phyloP scores from a whole-genome alignment of 2,113 vertebrate genomes.

The Brachyistius frenatus region DNA sequence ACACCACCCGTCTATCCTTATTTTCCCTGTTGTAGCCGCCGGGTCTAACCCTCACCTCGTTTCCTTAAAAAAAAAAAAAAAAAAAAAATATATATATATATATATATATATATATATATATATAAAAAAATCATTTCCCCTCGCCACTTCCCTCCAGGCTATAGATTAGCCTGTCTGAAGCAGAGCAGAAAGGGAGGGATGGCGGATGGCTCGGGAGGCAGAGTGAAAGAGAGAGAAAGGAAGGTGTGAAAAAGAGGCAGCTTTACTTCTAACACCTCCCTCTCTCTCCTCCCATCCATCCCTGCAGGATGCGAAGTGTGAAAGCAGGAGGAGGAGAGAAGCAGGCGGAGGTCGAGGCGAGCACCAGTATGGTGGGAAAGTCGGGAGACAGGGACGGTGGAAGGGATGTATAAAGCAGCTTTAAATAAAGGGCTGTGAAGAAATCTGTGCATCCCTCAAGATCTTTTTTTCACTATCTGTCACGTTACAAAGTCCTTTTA shows the following conservation, averaged over 20 bases:
- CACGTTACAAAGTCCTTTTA: conserved; percentile 2
- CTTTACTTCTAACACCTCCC: conserved; percentile 77
- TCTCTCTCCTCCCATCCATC: conserved; percentile 50
- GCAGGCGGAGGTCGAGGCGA: conserved; percentile 68
- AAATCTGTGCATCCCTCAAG: conserved; percentile 20
- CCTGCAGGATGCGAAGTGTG: conserved; percentile 76
- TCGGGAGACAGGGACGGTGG: conserved; percentile 45
- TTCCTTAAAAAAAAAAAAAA: conserved; percentile 42
- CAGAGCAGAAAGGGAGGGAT: conserved; percentile 40
- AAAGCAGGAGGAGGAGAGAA: conserved; percentile 70
- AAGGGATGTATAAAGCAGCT: conserved; percentile 31
- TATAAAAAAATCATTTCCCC: conserved; percentile 28
- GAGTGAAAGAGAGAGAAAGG: conserved; percentile 6
- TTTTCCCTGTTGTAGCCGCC: conserved; percentile 36
- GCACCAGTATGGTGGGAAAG: conserved; percentile 46
- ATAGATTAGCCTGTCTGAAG: conserved; percentile 69
- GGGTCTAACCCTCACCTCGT: conserved; percentile 38
- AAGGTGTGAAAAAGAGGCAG: conserved; percentile 78
- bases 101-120: not conserved
- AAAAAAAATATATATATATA: not conserved
- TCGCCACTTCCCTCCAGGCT: conserved; percentile 54
- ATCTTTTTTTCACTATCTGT: conserved; percentile 19
- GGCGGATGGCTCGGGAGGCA: conserved; percentile 39
- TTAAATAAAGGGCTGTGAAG: conserved; percentile 26
- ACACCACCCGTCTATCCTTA: conserved; percentile 31